Conservation (phyloP, 2,888 invertebrate species). For the Aporophyla nigra region DNA sequence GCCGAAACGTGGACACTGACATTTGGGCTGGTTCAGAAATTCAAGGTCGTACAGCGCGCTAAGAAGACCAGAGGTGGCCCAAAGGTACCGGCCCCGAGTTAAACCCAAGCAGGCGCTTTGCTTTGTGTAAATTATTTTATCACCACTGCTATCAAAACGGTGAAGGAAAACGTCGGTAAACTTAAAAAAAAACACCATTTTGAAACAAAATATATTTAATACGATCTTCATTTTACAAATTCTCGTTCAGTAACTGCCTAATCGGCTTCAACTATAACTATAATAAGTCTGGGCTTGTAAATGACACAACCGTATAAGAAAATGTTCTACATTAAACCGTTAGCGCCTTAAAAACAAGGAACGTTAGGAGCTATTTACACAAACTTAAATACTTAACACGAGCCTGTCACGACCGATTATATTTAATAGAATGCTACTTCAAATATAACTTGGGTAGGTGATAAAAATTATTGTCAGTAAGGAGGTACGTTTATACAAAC, state of each 20-base stretch:
- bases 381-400: slow-evolving; percentile 73
- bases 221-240: slow-evolving; percentile 87
- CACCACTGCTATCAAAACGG: no score
- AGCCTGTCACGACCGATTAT: slow-evolving; percentile 62
- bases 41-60: neutral
- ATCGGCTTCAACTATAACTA: slow-evolving; percentile 77
- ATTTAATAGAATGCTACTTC: slow-evolving; percentile 1
- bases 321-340: slow-evolving; percentile 78
- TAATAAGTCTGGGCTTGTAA: slow-evolving; percentile 79
- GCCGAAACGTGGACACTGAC: neutral
- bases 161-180: no score
- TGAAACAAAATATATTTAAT: slow-evolving; percentile 90
- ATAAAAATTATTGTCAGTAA: slow-evolving; percentile 42
- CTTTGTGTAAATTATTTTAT: no score
- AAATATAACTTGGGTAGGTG: neutral
- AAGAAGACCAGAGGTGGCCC: neutral
- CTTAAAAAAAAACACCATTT: slow-evolving; percentile 47
- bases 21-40: neutral
- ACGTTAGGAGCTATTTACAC: slow-evolving; percentile 83
- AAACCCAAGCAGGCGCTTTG: no score
- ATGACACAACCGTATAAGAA: slow-evolving; percentile 85
- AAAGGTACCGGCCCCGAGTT: no score
- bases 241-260: slow-evolving; percentile 77
- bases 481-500: slow-evolving; percentile 11
- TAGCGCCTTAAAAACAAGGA: slow-evolving; percentile 86